Evolutionary conservation across 2,797 vertebrate genomes (phyloP).

Genomic region (Spea hammondii): DNA sequence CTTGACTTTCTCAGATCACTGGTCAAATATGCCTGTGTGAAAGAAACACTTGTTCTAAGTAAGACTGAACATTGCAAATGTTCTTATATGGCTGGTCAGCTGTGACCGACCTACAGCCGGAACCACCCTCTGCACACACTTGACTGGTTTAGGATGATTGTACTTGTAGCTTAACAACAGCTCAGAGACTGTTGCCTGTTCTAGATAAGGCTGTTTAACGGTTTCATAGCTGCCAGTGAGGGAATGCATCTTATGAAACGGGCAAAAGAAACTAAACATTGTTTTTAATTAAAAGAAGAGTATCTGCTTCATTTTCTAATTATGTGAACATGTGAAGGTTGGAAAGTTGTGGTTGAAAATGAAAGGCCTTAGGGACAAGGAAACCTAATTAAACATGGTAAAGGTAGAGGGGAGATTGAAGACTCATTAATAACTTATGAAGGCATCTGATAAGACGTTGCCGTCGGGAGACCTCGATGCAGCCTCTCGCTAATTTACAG

Average conservation of each 20-base stretch:
- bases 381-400: slow-evolving; percentile 55
- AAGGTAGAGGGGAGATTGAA: slow-evolving; percentile 52
- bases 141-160: no score
- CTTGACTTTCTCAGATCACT: no score
- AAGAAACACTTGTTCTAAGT: neutral
- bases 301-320: slow-evolving; percentile 45
- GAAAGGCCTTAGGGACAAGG: slow-evolving; percentile 46
- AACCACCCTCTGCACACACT: no score
- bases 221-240: neutral
- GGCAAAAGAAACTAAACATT: slow-evolving; percentile 30
- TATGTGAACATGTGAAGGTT: slow-evolving; percentile 50
- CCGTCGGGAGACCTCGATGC: slow-evolving; percentile 50
- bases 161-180: no score
- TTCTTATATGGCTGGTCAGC: neutral
- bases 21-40: neutral
- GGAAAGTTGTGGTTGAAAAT: slow-evolving; percentile 45
- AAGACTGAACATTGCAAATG: neutral
- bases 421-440: slow-evolving; percentile 53
- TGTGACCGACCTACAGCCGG: no score
- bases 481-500: slow-evolving; percentile 50
- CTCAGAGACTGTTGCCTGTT: no score
- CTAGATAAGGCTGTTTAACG: slow-evolving; percentile 17
- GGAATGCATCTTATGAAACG: neutral
- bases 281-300: slow-evolving; percentile 50
- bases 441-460: slow-evolving; percentile 52